These are phyloP conservation scores for Akabosia matsudoensis DNA, from an alignment of 1,140 invertebrate genomes.

Conservation along the genomic window DNA sequence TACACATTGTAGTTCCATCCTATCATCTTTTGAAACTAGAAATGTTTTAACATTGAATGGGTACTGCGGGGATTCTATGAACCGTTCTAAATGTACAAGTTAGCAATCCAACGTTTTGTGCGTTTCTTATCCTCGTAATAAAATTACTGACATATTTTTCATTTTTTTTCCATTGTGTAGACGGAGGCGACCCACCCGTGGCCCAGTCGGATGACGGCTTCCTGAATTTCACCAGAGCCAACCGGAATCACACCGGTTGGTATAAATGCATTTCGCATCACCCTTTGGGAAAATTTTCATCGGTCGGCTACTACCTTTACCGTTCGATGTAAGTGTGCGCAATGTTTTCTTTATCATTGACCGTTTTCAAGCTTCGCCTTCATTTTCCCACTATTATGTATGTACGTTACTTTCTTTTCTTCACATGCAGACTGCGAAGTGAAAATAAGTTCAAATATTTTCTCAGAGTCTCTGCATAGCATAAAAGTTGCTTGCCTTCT, in stretches of 20 bases:
- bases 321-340: conserved; percentile 72
- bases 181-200: conserved; percentile 59
- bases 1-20: too few species aligned
- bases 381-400: background rate
- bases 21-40: too few species aligned
- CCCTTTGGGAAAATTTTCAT: conserved; percentile 75
- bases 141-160: conserved; percentile 16
- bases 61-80: too few species aligned
- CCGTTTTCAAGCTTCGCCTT: background rate
- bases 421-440: too few species aligned
- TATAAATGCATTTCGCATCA: conserved; percentile 82
- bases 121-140: too few species aligned
- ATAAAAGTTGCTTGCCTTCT: too few species aligned
- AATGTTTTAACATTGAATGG: too few species aligned
- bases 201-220: conserved; percentile 69
- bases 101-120: too few species aligned
- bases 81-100: too few species aligned
- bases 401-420: background rate
- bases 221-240: conserved; percentile 75
- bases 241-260: conserved; percentile 75
- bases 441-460: too few species aligned
- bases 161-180: conserved; percentile 52
- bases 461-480: too few species aligned
- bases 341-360: too few species aligned
- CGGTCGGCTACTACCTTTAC: conserved; percentile 85